Evolutionary conservation across 2,888 invertebrate genomes (phyloP).

Genomic region (Blastobasis lacticolella): DNA sequence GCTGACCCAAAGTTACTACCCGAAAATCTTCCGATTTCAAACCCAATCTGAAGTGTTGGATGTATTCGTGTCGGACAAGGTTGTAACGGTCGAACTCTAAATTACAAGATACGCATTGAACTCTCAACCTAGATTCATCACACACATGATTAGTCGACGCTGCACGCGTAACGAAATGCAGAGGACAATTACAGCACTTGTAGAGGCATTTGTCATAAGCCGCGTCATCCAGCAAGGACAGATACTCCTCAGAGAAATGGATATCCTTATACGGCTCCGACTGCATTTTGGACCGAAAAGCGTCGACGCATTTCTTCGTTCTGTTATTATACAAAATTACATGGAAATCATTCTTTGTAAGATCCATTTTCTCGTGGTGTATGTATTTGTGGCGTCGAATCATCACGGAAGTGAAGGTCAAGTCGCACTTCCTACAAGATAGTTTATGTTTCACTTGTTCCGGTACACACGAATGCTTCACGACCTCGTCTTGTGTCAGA

Average conservation of each 20-base stretch:
- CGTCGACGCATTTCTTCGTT: no score
- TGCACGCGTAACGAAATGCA: neutral
- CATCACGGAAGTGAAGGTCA: neutral
- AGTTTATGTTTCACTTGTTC: neutral
- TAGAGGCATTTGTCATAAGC: neutral
- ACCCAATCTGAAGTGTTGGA: neutral
- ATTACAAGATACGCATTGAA: no score
- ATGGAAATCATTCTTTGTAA: neutral
- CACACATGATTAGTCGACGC: no score
- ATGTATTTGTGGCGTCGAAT: neutral
- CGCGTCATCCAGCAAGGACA: no score
- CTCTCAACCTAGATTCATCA: no score
- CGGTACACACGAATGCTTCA: neutral
- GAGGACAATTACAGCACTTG: neutral
- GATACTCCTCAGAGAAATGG: no score
- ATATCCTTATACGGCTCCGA: no score
- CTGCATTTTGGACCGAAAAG: no score
- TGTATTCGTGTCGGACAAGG: neutral
- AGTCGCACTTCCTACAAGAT: neutral
- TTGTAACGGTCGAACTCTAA: no score
- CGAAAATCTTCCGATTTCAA: neutral
- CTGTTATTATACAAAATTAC: no score
- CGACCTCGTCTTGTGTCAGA: no score
- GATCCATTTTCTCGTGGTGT: neutral
- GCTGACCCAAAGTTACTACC: neutral